Base-by-base conservation (phyloP, 1,140 invertebrate species). In the Bombus picipes region DNA sequence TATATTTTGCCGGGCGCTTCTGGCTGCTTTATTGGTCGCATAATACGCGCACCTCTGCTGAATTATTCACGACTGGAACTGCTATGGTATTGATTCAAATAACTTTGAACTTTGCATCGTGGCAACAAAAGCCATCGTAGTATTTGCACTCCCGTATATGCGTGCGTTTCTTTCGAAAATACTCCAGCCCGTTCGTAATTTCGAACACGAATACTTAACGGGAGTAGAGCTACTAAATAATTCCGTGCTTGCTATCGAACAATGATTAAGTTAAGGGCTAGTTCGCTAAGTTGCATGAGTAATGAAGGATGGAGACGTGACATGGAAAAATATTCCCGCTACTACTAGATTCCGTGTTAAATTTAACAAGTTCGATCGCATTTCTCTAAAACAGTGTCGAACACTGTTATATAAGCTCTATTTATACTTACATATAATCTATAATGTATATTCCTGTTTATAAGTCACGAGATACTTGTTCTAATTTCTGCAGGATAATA, bases 21-120 rank as follows among this genome's bases (percentile, higher is more conserved):
- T 6, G 62, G 81, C 34, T 66, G 43, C 32, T 83, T 83, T 83
- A 83, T 83, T 68, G 72, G 41, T 25, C 72, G 81, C 59, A 41
- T 76, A 74, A 81, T 83, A 83, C 82, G 6, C 43, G 62, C 12
- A 34, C 3, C 74, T 57, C 22, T 22, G 37, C 18, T 78, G 75
- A 57, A 78, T 70, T 83, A 78, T 83, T 83, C 65, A 39, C 34
- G 22, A 22, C n/a, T 47, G 25, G 47, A 4, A 78, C 43, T 25
- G 65, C 59, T 41, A 37, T 34, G 28, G 22, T 57, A 83, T 78
- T 59, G 74, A 83, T 78, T 78, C 81, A 8, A 41, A 32, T 53
- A 83, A 83, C 53, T 81, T 81, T 34, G 32, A 75, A 82, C 13
- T 75, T 76, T 32, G 41, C 59, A 62, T 41, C 28, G 43, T 12